Evolutionary conservation across 1,140 invertebrate genomes (phyloP), one percentile per base, ranked within the genome.

Genomic region (Bombus cullumanus): DNA sequence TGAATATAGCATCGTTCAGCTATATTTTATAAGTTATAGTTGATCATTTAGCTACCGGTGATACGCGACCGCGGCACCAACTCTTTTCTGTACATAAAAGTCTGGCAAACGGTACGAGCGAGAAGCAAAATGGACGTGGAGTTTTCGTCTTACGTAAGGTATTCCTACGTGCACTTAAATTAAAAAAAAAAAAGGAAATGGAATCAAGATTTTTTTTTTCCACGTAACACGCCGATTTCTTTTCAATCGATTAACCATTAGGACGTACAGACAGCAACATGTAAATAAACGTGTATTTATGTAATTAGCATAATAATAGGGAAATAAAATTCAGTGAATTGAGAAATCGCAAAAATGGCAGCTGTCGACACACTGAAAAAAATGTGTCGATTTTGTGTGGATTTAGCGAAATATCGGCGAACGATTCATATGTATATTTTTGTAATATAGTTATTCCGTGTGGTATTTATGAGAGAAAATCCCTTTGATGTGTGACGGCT

Each of bases 211-310:
- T 77, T 85, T 47, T 80, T 89, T 47, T 87, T n/a, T n/a, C n/a
- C 59, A 76, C 43, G 62, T 86, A 84, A 85, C 47, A 53, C 73
- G 76, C 31, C 66, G 57, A 87, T 83, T 86, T 78, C 59, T 87
- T 86, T 88, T 78, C 82, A 34, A 85, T 81, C 81, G 69, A 83
- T 76, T 86, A 89, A 89, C 47, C 53, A 86, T 62, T 66, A 85
- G 68, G 53, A 83, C 47, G 85, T 80, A 88, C 62, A 66, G 64
- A 80, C 39, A 89, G 47, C 62, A 85, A 88, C 69, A 73, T 94
- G 94, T 94, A 95, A 93, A 95, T 94, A 95, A 89, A 88, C 68
- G 89, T 95, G 94, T 95, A 95, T 95, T 95, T 95, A 94, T 95
- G 94, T 95, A 95, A 95, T 95, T 95, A 95, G 91, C 87, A 53